Percentiles rank a stretch among this genome's conserved stretches.
These are phyloP conservation scores for Threskiornis aethiopicus DNA, from an alignment of 2,797 vertebrate genomes.

Conservation along the genomic window DNA sequence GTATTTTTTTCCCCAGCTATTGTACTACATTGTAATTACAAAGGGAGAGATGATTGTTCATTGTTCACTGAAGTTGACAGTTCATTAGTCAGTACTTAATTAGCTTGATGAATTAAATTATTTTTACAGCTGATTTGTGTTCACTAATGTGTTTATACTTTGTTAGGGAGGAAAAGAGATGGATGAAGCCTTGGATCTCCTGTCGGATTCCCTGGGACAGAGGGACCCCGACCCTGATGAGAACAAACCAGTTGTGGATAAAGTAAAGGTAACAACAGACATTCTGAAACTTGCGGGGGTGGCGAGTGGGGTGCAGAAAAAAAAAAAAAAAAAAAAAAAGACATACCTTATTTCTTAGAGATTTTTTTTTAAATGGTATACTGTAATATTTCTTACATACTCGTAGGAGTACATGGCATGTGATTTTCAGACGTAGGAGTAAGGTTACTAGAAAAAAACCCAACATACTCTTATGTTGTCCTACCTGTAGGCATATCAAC, in stretches of 20 bases:
- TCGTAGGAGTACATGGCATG: fast-evolving
- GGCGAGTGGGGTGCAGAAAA: too few species aligned
- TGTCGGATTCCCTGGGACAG: constrained; percentile 74
- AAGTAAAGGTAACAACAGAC: constrained; percentile 74
- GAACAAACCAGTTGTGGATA: constrained; percentile 74
- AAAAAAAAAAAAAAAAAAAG: not conserved
- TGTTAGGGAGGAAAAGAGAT: constrained; percentile 58
- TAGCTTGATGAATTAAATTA: not conserved
- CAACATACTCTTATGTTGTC: fast-evolving
- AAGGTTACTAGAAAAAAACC: not conserved
- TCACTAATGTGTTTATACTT: not conserved
- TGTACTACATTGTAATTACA: not conserved
- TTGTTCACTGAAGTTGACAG: not conserved
- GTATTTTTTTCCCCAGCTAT: not conserved
- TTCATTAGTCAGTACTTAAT: not conserved
- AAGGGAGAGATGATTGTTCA: not conserved
- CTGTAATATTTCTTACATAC: fast-evolving
- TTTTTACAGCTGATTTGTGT: not conserved
- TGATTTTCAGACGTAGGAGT: not conserved
- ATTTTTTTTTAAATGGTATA: not conserved
- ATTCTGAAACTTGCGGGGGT: not conserved
- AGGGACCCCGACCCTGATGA: constrained; percentile 76
- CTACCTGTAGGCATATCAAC: fast-evolving
- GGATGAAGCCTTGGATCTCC: constrained; percentile 73
- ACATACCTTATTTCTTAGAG: not conserved